A percentile compares a stretch with the other conserved stretches of the same genome.
These are phyloP conservation scores for Poecilia gillii DNA, from an alignment of 2,797 vertebrate species.

Conservation along the genomic window DNA sequence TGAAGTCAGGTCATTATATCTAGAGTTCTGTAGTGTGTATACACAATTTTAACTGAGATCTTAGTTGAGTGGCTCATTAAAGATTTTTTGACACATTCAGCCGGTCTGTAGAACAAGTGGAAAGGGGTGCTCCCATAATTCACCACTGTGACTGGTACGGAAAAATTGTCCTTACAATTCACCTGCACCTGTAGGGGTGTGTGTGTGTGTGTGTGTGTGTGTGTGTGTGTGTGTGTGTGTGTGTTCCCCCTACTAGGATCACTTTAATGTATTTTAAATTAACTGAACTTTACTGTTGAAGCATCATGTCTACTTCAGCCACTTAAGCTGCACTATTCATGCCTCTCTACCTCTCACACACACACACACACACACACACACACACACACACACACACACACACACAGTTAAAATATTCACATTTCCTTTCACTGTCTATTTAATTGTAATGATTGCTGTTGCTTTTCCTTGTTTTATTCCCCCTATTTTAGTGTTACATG, in stretches of 20 bases:
- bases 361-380: not conserved
- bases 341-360: not conserved
- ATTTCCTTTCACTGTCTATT: not conserved
- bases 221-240: too few species aligned
- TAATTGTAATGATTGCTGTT: slow-evolving; percentile 2
- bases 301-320: not conserved
- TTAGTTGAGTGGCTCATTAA: too few species aligned
- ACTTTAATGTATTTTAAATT: not conserved
- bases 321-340: not conserved
- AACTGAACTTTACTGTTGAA: not conserved
- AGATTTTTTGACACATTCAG: too few species aligned
- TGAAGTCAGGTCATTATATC: too few species aligned
- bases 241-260: not conserved
- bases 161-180: too few species aligned
- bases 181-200: too few species aligned
- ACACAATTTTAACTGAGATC: too few species aligned
- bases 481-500: slow-evolving; percentile 1
- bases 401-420: not conserved
- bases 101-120: too few species aligned
- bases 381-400: not conserved
- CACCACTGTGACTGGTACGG: too few species aligned
- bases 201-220: too few species aligned
- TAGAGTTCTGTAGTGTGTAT: too few species aligned
- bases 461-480: not conserved
- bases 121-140: too few species aligned